Evolutionary conservation across 2,888 invertebrate species (phyloP), one percentile per base, ranked within the genome.

Genomic region (Andrena haemorrhoa): DNA sequence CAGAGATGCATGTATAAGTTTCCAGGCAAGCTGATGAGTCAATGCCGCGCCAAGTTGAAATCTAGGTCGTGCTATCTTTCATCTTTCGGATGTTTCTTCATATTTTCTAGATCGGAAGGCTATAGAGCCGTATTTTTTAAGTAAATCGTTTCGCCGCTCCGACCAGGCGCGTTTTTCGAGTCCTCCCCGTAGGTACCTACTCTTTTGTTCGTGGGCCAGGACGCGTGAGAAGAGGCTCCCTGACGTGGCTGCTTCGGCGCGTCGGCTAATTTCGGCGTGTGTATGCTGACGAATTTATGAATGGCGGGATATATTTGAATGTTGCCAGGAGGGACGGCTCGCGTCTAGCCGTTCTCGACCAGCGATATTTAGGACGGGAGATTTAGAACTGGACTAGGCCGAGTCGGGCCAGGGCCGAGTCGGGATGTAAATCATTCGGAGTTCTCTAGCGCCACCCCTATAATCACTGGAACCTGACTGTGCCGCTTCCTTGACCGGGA

Each of bases 241-340:
- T 49, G 63, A 70, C 78, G 74, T 56, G 65, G 65, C 33, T 71
- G 29, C 58, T 23, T 65, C 56, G 81, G 63, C 71, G 51, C 79
- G 85, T 68, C 84, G 23, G 76, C 89, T 89, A 92, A 92, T 91
- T 92, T 92, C 88, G 88, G 90, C 85, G 86, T 70, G 83, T 68
- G 77, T 89, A 86, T 89, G 79, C 90, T 92, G 93, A 93, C 92
- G 93, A 93, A 94, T 93, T 93, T 94, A 93, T 93, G 93, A 93
- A 93, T 92, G 92, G 91, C 83, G 88, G 89, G 89, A 86, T 73
- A 92, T 90, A 94, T 94, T 94, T 93, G 93, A 94, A 94, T 93
- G 92, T 93, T 93, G 93, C 92, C 92, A 90, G 89, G 88, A 92
- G 93, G 93, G 93, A 93, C 93, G 93, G 91, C 86, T 90, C 90